These are phyloP conservation scores for Pogonocherus hispidulus DNA, from an alignment of 2,888 invertebrate species.

Conservation along the genomic window DNA sequence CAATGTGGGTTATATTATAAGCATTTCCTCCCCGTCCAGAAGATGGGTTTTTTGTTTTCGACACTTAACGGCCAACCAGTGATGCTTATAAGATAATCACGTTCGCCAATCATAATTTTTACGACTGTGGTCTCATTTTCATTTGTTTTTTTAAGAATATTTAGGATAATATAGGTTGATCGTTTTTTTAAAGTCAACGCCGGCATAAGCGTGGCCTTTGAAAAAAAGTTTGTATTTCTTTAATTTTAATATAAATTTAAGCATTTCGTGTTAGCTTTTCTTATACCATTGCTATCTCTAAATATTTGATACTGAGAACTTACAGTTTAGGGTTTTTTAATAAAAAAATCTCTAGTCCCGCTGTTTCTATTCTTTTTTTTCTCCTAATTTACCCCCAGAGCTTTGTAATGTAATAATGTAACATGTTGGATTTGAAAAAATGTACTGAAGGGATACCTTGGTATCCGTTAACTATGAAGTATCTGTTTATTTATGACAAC, in stretches of 20 bases:
- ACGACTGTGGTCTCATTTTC: slow-evolving; percentile 64
- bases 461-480: background rate
- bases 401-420: slow-evolving; percentile 44
- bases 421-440: slow-evolving; percentile 29
- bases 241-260: slow-evolving; percentile 51
- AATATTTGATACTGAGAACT: slow-evolving; percentile 76
- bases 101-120: slow-evolving; percentile 56
- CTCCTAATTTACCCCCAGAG: slow-evolving; percentile 40
- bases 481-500: too few species aligned
- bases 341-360: slow-evolving; percentile 79
- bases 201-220: slow-evolving; percentile 41
- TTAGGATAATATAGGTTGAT: slow-evolving; percentile 60
- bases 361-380: slow-evolving; percentile 68
- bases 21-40: slow-evolving; percentile 47
- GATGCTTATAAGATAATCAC: slow-evolving; percentile 58
- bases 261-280: slow-evolving; percentile 75
- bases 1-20: slow-evolving; percentile 59
- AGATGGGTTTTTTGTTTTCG: slow-evolving; percentile 31
- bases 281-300: slow-evolving; percentile 67
- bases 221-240: slow-evolving; percentile 43
- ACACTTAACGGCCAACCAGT: slow-evolving; percentile 29
- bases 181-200: slow-evolving; percentile 31
- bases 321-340: slow-evolving; percentile 71
- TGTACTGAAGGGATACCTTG: background rate
- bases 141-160: slow-evolving; percentile 60